Evolutionary conservation across 2,797 vertebrate genomes (phyloP), one percentile per base, ranked within the genome.

Genomic region (Anabacerthia variegaticeps): DNA sequence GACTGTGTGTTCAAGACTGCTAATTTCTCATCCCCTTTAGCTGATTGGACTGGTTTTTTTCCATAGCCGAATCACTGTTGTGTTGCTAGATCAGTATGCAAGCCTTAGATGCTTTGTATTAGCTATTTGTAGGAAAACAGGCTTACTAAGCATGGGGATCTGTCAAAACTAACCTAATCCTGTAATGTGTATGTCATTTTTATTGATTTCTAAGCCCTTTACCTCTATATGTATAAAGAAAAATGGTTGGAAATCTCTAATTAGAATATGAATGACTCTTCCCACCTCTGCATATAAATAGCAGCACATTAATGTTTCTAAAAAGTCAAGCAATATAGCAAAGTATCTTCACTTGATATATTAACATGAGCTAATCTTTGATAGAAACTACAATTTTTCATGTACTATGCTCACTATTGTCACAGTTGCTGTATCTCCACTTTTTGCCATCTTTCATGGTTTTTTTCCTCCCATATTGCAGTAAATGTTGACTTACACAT

Each of bases 21-120:
- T 93, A 34, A 66, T 77, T 71, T 76, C 58, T 89, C 5, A 10
- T 73, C 6, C 21, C 6, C 85, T 86, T 69, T 39, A 66, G 28
- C 27, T 87, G 58, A 48, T 55, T 54, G 15, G 20, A 85, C 80
- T 76, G 36, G 82, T 75, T 91, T 72, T 69, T 63, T 78, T 43
- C 21, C 62, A 71, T 71, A 71, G 44, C 15, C 10, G 46, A 63
- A 68, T 51, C 46, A 72, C 37, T 21, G 11, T 22, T 81, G 18
- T 61, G 18, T 54, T 78, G 21, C 23, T 62, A 48, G 37, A 65
- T 67, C 43, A 34, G 19, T 88, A 48, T 77, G 24, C 27, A 32
- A 68, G 21, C 14, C 27, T 85, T 83, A 5, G 6, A 41, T 77
- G 21, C 6, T 88, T 77, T 44, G 9, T 34, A n/a, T 63, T 67